Base-by-base conservation (phyloP, 2,888 invertebrate genomes). In the Drosophila paranaensis region DNA sequence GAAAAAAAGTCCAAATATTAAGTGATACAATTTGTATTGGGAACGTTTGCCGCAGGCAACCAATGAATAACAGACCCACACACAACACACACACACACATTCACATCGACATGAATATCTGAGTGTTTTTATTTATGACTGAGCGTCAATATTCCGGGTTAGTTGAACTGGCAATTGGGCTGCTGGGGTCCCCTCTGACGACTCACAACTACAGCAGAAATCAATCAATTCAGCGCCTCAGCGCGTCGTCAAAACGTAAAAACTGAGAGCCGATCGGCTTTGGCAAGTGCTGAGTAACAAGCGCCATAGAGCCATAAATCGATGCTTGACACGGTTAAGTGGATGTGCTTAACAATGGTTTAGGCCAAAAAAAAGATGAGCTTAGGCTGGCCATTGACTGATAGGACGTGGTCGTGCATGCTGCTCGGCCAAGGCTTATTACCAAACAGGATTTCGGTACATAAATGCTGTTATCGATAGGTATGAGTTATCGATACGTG, bases 91-190 rank as follows among this genome's bases (percentile, higher is more conserved):
- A 37, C 53, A 39, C 27, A 39, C 5, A 6, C 5, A 42, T 25
- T 16, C 27, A 16, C 77, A 83, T 72, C 79, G 81, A 79, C 84
- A 86, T 87, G 84, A 86, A 88, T 86, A 79, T 81, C 73, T 74
- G 84, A 84, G 88, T 83, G 83, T 82, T 85, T 88, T 88, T 85
- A 85, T 85, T 84, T 84, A 88, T 88, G 88, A 82, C 82, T 82
- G 66, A 72, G 64, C 70, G 85, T 87, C 80, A 84, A 84, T 74
- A 80, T 66, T 67, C 54, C 56, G 63, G 60, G 48, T 46, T 43
- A 42, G 27, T 42, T 39, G 37, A 48, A 39, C 64, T 43, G 58
- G 56, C 27, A 55, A 48, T 45, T 55, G 54, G 27, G 6, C 25
- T 30, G 6, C 25, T 30, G 27, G 25, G 2, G 10, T 10, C 2